phyloP scores from a whole-genome alignment of 2,888 invertebrate genomes.

The Cephonodes hylas region DNA sequence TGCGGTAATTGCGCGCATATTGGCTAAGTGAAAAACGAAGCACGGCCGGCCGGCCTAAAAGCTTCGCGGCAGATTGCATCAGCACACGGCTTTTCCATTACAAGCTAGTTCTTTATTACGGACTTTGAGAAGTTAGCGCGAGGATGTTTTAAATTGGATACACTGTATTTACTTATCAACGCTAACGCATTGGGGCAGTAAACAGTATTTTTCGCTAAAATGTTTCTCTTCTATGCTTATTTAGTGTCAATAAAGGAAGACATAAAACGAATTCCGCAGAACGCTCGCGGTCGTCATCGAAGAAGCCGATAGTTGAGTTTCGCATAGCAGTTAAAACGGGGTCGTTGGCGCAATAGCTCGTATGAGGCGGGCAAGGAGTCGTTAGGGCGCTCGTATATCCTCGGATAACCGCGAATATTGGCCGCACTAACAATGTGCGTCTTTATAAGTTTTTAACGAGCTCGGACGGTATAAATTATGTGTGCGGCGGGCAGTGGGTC shows the following conservation, averaged over 20 bases:
- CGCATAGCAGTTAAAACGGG: slow-evolving; percentile 37
- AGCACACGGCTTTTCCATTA: slow-evolving; percentile 78
- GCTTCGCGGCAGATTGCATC: slow-evolving; percentile 73
- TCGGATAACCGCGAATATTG: slow-evolving; percentile 76
- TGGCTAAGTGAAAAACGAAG: slow-evolving; percentile 68
- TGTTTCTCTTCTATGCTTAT: slow-evolving; percentile 6
- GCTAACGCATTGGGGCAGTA: neutral
- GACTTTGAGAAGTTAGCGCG: slow-evolving; percentile 37
- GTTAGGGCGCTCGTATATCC: slow-evolving; percentile 73
- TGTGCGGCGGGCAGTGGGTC: slow-evolving; percentile 75
- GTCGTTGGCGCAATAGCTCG: slow-evolving; percentile 57
- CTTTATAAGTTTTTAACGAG: slow-evolving; percentile 82
- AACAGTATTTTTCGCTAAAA: slow-evolving; percentile 4
- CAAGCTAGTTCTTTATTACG: slow-evolving; percentile 53
- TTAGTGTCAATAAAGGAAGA: slow-evolving; percentile 22
- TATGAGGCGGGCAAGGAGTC: slow-evolving; percentile 51
- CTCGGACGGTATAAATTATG: slow-evolving; percentile 80
- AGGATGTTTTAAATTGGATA: slow-evolving; percentile 30
- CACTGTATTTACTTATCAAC: slow-evolving; percentile 8
- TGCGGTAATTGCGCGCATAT: slow-evolving; percentile 61
- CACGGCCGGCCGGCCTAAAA: slow-evolving; percentile 62
- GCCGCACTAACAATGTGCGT: slow-evolving; percentile 80
- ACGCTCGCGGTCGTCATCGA: slow-evolving; percentile 16
- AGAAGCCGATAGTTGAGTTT: slow-evolving; percentile 39
- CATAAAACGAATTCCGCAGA: slow-evolving; percentile 25